Percentiles rank a stretch among this genome's conserved stretches.
These are phyloP conservation scores for Acyrthosiphon pisum DNA, from an alignment of 1,140 invertebrate species.

Conservation along the genomic window DNA sequence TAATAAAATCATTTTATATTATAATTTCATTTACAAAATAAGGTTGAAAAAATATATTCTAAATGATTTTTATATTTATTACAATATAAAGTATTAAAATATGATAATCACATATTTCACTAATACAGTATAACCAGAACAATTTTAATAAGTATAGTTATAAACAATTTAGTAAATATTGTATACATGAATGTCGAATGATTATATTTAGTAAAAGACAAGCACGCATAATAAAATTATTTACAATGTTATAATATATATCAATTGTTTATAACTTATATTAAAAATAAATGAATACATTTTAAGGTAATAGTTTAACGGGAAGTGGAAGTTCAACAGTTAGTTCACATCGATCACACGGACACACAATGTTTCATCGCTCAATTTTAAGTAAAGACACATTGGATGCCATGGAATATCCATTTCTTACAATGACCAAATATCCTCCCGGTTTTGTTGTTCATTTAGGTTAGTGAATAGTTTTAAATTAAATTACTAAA, in stretches of 20 bases:
- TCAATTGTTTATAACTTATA: not conserved
- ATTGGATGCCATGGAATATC: slow-evolving; percentile 89
- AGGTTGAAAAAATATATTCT: too few relatives aligned
- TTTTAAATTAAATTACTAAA: not conserved
- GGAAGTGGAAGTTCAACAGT: slow-evolving; percentile 66
- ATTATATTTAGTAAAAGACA: not conserved
- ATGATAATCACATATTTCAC: not conserved
- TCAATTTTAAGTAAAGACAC: slow-evolving; percentile 73
- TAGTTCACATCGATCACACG: slow-evolving; percentile 62
- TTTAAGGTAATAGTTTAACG: slow-evolving; percentile 73
- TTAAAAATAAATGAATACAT: not conserved
- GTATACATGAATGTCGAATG: not conserved
- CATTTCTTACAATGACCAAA: slow-evolving; percentile 91
- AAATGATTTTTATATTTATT: not conserved
- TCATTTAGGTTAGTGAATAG: slow-evolving; percentile 75
- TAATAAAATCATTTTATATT: not conserved
- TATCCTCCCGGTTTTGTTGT: slow-evolving; percentile 88
- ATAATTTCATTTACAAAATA: too few relatives aligned
- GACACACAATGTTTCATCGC: slow-evolving; percentile 60
- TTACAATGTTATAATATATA: not conserved
- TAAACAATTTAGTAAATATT: not conserved
- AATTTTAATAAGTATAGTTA: not conserved
- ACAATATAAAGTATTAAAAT: not conserved
- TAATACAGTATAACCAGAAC: not conserved
- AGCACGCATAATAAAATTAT: not conserved